Percentiles rank a stretch among this genome's conserved stretches.
phyloP scores from a whole-genome alignment of 2,113 vertebrate genomes.

The Cyprinodon variegatus region DNA sequence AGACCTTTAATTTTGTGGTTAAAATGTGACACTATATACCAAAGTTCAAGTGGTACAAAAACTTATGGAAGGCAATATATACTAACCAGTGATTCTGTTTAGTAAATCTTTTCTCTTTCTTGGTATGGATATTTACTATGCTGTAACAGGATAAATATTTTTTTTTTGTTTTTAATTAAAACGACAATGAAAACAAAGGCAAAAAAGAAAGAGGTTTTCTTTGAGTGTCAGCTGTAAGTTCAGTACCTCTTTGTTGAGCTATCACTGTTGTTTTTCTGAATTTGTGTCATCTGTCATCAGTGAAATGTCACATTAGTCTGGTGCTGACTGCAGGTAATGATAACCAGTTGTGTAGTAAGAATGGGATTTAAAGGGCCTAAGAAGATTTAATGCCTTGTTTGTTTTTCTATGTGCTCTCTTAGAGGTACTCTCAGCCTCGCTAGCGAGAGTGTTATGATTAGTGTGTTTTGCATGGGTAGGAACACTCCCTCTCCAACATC shows the following conservation, averaged over 20 bases:
- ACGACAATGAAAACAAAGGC: neutral
- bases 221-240: neutral
- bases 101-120: slow-evolving; percentile 25
- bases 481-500: slow-evolving; percentile 55
- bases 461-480: slow-evolving; percentile 50
- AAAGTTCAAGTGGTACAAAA: too few relatives aligned
- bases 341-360: slow-evolving; percentile 52
- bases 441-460: slow-evolving; percentile 57
- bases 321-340: slow-evolving; percentile 46
- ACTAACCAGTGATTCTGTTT: slow-evolving; percentile 27
- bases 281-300: slow-evolving; percentile 51
- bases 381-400: slow-evolving; percentile 70
- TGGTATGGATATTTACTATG: neutral
- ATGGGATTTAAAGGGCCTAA: slow-evolving; percentile 65
- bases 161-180: neutral
- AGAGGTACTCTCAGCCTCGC: slow-evolving; percentile 49
- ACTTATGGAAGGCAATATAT: neutral
- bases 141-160: neutral
- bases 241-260: slow-evolving; percentile 14
- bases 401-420: slow-evolving; percentile 67
- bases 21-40: too few relatives aligned
- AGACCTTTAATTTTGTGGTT: too few relatives aligned
- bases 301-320: slow-evolving; percentile 26
- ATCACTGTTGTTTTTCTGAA: slow-evolving; percentile 24
- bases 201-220: slow-evolving; percentile 3